Evolutionary conservation across 1,140 invertebrate species (phyloP), one percentile per base, ranked within the genome.

Genomic region (Lethrus apterus): DNA sequence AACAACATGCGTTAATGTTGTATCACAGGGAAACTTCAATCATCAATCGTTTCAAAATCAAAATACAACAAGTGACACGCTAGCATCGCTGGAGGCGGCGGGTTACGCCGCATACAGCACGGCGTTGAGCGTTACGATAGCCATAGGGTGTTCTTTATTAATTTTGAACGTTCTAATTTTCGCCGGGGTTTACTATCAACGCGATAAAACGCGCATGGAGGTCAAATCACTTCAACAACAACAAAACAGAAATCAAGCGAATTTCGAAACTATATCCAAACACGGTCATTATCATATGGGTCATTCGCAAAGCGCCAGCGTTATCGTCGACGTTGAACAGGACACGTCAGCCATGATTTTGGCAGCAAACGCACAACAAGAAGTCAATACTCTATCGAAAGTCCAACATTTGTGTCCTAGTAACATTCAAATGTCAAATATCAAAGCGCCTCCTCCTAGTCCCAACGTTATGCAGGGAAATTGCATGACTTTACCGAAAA

Each of bases 91-190:
- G 24, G 84, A 87, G 64, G 84, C 81, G 0, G 82, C 83, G n/a
- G 80, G 82, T 48, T 84, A 83, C 56, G 80, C 81, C 0, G 81
- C 83, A 0, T 89, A 89, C 60, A 86, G 82, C 2, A 90, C 87
- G 1, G 86, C 86, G 2, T 64, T 92, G 2, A 86, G 83, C 57
- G 82, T 93, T 3, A 92, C 88, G 2, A 89, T 93, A 49, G 87
- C 87, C 1, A 87, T 93, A 19, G 90, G 90, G 1, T 91, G 88
- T 59, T 86, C 84, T 0, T 67, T 94, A 11, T 71, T 92, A 9
- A 84, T 92, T 35, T 68, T 92, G 5, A 92, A 93, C 63, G 80
- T 92, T 5, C 73, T 92, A 3, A 88, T 92, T 51, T 91, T 91
- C 55, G 86, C 86, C 29, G 86, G 76, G 1, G 84, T 92, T 2